These are phyloP conservation scores for Smutsia temminckii DNA, from an alignment of 2,797 vertebrate genomes.

Conservation along the genomic window DNA sequence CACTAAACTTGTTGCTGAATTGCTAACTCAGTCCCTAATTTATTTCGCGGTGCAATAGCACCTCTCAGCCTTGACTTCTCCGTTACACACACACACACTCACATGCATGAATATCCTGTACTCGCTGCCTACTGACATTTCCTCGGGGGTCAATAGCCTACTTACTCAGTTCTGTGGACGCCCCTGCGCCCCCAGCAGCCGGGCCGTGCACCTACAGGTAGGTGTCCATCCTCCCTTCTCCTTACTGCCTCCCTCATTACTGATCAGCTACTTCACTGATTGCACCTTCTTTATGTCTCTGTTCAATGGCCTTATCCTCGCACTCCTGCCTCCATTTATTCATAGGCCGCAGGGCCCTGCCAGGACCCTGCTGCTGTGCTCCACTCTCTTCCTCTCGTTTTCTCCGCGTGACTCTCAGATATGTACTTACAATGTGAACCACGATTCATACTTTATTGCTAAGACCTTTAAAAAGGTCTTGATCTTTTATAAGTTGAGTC, in stretches of 20 bases:
- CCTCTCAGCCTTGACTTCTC: background rate
- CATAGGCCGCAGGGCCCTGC: background rate
- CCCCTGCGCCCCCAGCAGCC: background rate
- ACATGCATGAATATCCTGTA: background rate
- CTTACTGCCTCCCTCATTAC: background rate
- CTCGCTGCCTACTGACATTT: background rate
- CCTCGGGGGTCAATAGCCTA: background rate
- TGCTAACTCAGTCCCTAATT: background rate
- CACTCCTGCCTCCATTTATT: background rate
- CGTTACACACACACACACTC: background rate
- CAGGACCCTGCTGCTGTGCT: background rate
- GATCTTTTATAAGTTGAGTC: background rate
- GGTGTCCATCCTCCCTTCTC: no score
- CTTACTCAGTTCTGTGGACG: background rate
- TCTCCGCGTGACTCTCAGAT: background rate
- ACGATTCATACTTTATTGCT: background rate
- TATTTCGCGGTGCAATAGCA: background rate
- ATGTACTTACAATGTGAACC: background rate
- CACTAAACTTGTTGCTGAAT: background rate
- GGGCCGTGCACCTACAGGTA: accelerated
- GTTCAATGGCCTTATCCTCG: background rate
- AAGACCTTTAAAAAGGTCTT: background rate
- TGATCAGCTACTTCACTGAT: background rate
- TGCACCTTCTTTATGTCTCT: background rate
- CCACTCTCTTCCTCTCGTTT: background rate